A percentile compares a stretch with the other conserved stretches of the same genome.
Evolutionary conservation across 2,797 vertebrate species (phyloP).

Genomic region (Poecile montanus): DNA sequence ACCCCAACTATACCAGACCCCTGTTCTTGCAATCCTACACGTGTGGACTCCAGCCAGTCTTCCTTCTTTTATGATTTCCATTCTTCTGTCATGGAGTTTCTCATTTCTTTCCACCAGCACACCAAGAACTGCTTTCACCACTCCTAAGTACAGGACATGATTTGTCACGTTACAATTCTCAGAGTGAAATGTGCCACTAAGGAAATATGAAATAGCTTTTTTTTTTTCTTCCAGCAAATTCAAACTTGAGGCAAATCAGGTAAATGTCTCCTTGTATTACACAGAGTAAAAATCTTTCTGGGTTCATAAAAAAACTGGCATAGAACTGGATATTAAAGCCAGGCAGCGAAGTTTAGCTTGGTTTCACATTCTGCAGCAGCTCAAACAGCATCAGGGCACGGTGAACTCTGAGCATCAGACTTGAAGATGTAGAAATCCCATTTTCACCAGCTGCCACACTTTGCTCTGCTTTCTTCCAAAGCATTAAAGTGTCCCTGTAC

Average conservation of each 20-base stretch:
- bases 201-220: neutral
- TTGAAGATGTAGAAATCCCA: neutral
- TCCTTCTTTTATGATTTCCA: neutral
- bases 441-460: neutral
- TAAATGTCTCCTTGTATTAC: conserved; percentile 19
- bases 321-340: neutral
- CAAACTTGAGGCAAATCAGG: conserved; percentile 41
- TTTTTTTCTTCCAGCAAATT: conserved; percentile 1
- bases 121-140: neutral
- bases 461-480: neutral
- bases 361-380: neutral
- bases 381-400: neutral
- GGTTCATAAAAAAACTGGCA: neutral
- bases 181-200: conserved; percentile 14
- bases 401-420: neutral
- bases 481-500: neutral
- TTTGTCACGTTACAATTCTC: neutral
- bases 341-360: neutral
- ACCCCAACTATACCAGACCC: neutral
- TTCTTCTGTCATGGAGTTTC: neutral
- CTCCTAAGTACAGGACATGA: neutral
- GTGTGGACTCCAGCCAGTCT: neutral
- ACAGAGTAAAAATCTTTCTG: neutral
- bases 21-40: neutral
- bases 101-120: neutral